Evolutionary conservation across 2,797 vertebrate genomes (phyloP).

Genomic region (Potorous gilbertii): DNA sequence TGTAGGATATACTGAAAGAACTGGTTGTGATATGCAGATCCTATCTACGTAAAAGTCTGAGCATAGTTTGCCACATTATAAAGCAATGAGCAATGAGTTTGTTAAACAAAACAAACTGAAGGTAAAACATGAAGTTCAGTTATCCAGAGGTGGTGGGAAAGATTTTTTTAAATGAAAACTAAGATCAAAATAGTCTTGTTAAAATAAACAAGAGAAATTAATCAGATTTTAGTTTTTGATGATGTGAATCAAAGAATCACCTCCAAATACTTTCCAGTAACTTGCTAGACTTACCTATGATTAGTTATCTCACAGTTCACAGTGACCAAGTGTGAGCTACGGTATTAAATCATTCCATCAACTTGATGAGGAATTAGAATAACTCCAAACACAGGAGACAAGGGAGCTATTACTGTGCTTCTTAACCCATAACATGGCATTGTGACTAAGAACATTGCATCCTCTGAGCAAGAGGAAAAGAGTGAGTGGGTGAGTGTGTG

Average conservation of each 20-base stretch:
- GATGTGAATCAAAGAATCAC: constrained; percentile 31
- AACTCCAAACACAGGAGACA: constrained; percentile 72
- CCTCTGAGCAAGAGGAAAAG: constrained; percentile 68
- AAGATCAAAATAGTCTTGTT: constrained; percentile 40
- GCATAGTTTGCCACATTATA: constrained; percentile 30
- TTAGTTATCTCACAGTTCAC: neutral
- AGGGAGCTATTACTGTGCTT: constrained; percentile 78
- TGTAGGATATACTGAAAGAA: constrained; percentile 42
- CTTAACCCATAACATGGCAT: constrained; percentile 80
- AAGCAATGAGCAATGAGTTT: constrained; percentile 13
- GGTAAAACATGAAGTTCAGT: constrained; percentile 13
- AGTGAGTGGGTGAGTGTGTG: neutral
- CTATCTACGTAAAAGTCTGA: constrained; percentile 41
- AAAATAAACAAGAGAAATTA: constrained; percentile 23
- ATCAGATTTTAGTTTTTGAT: constrained; percentile 55
- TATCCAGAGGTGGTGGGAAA: constrained; percentile 11
- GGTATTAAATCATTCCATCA: constrained; percentile 82
- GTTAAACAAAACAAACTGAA: constrained; percentile 37
- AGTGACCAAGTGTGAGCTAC: constrained; percentile 71
- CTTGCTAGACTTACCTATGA: constrained; percentile 40
- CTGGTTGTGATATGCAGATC: constrained; percentile 60
- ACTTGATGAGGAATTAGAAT: constrained; percentile 81
- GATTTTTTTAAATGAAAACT: constrained; percentile 17
- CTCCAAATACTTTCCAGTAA: constrained; percentile 63
- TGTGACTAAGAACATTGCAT: constrained; percentile 70